Percentiles rank a stretch among this genome's conserved stretches.
Conservation (phyloP, 2,888 invertebrate species). For the Chrysomela aeneicollis region DNA sequence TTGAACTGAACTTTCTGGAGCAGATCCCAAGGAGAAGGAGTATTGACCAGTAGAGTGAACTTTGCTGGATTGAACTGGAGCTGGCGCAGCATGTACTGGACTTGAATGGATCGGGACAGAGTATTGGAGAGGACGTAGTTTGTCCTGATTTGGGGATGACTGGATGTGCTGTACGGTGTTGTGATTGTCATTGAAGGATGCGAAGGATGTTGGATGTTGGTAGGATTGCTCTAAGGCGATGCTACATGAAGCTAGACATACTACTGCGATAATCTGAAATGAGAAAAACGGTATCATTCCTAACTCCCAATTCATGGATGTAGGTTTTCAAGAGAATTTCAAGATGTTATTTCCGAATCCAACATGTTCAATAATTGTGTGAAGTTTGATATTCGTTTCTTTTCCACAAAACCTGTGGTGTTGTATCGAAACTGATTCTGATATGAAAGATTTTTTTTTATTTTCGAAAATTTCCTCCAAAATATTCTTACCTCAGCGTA, state of each 20-base stretch:
- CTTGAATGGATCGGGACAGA: constrained; percentile 12
- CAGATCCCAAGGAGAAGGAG: neutral
- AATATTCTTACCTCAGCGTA: constrained; percentile 24
- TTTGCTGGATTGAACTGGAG: neutral
- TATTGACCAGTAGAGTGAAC: neutral
- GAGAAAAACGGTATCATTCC: no score
- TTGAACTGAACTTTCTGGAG: neutral
- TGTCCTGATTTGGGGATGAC: constrained; percentile 28
- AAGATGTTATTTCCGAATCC: no score
- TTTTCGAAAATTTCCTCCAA: no score
- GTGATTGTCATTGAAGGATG: constrained; percentile 43
- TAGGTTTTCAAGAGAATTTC: no score
- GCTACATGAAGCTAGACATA: constrained; percentile 30
- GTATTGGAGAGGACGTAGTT: constrained; percentile 11
- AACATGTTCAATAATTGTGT: no score
- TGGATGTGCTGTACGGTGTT: constrained; percentile 40
- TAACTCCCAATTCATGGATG: no score
- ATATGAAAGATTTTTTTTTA: no score
- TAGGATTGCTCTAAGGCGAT: constrained; percentile 38
- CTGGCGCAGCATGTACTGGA: neutral
- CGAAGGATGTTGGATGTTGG: constrained; percentile 43
- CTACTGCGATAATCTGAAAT: constrained; percentile 26
- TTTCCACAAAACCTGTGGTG: no score
- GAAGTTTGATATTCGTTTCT: no score
- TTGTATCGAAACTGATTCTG: no score